Conservation (phyloP, 2,888 invertebrate genomes). For the Vesta saturnalis region DNA sequence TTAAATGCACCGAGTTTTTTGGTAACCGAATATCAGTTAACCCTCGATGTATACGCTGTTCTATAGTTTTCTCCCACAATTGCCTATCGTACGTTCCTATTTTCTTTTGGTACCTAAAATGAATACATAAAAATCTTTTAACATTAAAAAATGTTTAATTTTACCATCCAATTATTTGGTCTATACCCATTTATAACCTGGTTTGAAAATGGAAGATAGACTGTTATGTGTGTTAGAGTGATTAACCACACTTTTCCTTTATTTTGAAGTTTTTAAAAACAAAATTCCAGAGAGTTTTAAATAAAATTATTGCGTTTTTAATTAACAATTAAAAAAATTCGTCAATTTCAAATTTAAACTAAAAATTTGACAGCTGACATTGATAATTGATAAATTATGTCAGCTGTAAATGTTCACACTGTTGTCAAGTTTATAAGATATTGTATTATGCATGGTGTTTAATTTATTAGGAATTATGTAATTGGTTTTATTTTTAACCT, state of each 20-base stretch:
- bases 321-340: no score
- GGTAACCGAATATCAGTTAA: conserved; percentile 72
- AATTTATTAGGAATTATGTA: no score
- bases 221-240: neutral
- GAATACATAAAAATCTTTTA: neutral
- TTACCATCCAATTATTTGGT: conserved; percentile 13
- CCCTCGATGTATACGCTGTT: conserved; percentile 88
- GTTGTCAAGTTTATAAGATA: no score
- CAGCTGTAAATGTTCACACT: no score
- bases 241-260: no score
- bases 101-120: conserved; percentile 88
- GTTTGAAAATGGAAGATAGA: neutral
- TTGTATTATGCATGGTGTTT: no score
- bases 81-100: conserved; percentile 98
- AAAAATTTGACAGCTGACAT: no score
- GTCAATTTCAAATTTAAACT: no score
- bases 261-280: neutral
- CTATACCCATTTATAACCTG: conserved; percentile 13
- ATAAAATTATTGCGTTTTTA: no score
- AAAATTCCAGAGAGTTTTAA: neutral
- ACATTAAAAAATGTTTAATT: neutral
- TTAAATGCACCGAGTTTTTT: conserved; percentile 28
- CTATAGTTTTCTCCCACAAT: conserved; percentile 96
- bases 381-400: no score
- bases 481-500: no score